Conservation (phyloP, 2,888 invertebrate genomes). For the Tachina grossa region DNA sequence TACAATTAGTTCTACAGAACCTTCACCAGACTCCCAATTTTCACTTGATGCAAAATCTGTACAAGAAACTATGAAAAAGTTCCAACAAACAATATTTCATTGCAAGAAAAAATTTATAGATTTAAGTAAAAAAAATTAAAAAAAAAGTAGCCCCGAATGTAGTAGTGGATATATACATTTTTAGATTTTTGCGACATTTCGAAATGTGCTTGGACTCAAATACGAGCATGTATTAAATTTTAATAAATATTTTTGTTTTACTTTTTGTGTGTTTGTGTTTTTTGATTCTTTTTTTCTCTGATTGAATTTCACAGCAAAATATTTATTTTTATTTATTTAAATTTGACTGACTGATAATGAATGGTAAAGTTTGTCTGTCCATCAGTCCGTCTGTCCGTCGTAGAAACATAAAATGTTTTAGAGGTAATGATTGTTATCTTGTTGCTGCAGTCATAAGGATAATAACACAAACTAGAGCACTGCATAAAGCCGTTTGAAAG, state of each 20-base stretch:
- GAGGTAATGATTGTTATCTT: constrained; percentile 60
- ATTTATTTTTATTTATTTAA: constrained; percentile 52
- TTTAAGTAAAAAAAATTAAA: too few relatives aligned
- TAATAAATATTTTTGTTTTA: constrained; percentile 8
- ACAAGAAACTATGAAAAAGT: too few relatives aligned
- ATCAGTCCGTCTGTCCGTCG: constrained; percentile 12
- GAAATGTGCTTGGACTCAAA: background rate
- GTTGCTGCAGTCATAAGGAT: constrained; percentile 59
- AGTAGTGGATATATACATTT: too few relatives aligned
- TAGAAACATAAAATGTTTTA: constrained; percentile 48
- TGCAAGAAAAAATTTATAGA: too few relatives aligned
- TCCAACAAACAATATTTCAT: too few relatives aligned
- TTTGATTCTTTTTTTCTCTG: constrained; percentile 4
- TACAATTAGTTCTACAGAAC: too few relatives aligned
- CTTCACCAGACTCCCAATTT: too few relatives aligned
- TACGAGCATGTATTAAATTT: background rate
- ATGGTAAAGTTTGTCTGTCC: constrained; percentile 36
- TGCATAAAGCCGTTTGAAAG: too few relatives aligned
- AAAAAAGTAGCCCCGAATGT: too few relatives aligned
- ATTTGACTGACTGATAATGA: constrained; percentile 54
- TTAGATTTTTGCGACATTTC: background rate
- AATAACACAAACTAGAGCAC: constrained; percentile 12
- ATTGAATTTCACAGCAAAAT: constrained; percentile 18
- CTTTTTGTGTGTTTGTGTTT: background rate
- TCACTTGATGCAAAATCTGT: too few relatives aligned